These are phyloP conservation scores for Sturnus vulgaris DNA, from an alignment of 2,113 vertebrate species.

Conservation along the genomic window DNA sequence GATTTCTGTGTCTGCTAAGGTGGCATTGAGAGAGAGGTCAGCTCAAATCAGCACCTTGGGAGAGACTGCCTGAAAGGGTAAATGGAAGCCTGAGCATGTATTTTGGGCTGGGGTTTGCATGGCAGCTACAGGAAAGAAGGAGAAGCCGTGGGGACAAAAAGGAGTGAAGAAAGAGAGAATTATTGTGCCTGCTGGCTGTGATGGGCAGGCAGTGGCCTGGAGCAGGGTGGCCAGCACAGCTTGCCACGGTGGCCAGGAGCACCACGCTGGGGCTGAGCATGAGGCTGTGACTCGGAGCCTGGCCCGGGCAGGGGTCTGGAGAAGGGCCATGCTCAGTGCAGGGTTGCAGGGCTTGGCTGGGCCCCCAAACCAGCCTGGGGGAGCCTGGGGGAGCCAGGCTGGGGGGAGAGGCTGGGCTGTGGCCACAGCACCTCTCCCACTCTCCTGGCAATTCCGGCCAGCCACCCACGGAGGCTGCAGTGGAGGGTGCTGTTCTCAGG, in stretches of 20 bases:
- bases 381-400: neutral
- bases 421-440: fast-evolving
- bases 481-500: neutral
- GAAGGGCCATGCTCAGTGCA: neutral
- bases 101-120: neutral
- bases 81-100: neutral
- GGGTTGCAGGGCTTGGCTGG: neutral
- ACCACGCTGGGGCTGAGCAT: fast-evolving
- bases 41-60: neutral
- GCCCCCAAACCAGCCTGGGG: neutral
- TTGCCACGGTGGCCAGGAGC: neutral
- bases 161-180: neutral
- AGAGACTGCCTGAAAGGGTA: neutral
- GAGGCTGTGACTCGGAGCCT: neutral
- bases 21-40: neutral
- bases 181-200: neutral
- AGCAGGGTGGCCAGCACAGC: neutral
- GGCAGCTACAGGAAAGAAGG: neutral
- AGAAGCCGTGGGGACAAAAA: neutral
- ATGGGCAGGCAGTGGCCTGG: neutral
- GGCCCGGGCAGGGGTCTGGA: neutral
- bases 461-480: fast-evolving
- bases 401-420: neutral
- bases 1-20: neutral
- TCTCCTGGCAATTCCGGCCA: neutral